Base-by-base conservation (phyloP, 2,888 invertebrate species). In the Pediacus dermestoides region DNA sequence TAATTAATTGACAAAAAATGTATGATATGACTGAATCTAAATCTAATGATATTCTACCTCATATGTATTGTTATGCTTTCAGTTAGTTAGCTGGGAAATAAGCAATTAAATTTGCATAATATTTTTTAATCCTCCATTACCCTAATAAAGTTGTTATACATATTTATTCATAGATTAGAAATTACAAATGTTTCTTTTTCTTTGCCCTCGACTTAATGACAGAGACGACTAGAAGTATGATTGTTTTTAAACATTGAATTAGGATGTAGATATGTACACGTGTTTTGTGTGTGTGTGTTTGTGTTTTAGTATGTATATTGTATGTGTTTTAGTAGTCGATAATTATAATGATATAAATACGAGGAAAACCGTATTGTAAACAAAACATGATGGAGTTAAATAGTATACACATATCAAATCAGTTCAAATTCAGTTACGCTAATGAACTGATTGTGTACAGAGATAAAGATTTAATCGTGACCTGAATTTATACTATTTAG, bases 221-320 rank as follows among this genome's bases (percentile, higher is more conserved):
- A 48, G 52, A 47, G 48, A 57, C 56, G 60, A 60, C 60, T 61
- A 61, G 60, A 54, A 54, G 38, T 53, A 58, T 55, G 58, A 61
- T 61, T 61, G 60, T 62, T 59, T 52, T 55, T 48, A 52, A 49
- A 58, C 53, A 56, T 49, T 50, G 44, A 50, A 48, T n/a, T n/a
- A n/a, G 42, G 30, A 44, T 52, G 43, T 51, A 51, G 53, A 50
- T 58, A 58, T 58, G 53, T 58, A 58, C 57, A 55, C 2, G 16
- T 23, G 3, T 10, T 31, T 23, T 23, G 10, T 23, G n/a, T n/a
- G n/a, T n/a, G n/a, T n/a, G n/a, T n/a, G n/a, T n/a, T n/a, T n/a
- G n/a, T n/a, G n/a, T n/a, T n/a, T n/a, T n/a, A n/a, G n/a, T n/a
- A n/a, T n/a, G n/a, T n/a, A n/a, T n/a, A n/a, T n/a, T n/a, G n/a